Evolutionary conservation across 1,140 invertebrate species (phyloP), one percentile per base, ranked within the genome.

Genomic region (Nasonia longicornis): DNA sequence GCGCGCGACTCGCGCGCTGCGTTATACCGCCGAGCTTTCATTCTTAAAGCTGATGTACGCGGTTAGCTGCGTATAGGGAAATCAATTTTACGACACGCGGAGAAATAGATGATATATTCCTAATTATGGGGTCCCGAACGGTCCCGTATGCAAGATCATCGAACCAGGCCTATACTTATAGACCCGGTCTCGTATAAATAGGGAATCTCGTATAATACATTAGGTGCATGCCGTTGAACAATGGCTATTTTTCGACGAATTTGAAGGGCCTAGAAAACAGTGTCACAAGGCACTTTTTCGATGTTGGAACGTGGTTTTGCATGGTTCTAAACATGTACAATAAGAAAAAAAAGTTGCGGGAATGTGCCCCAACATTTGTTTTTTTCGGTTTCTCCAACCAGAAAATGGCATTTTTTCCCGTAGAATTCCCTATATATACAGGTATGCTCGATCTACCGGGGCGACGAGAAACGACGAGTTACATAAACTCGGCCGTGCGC

Each of bases 401-500:
- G 26, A 26, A 26, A 26, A 26, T 26, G 26, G 26, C 26, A 1
- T 26, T 26, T 26, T 26, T 26, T 26, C 26, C 26, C 26, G 1
- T 26, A 26, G 26, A 26, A 26, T 26, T 58, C 14, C 0, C 16
- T 0, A 3, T 0, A 16, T 26, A 26, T 26, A 26, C 26, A 6
- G 1, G 52, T 35, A 35, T 35, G 4, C 31, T 35, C 6, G 52
- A 58, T 58, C 16, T 58, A 58, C 52, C 16, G 3, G 20, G 16
- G 6, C 12, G 26, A 6, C 26, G 26, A 26, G 16, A 22, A 12
- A 8, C 8, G 64, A 29, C 2, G 38, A 29, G 66, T 78, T 70
- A 78, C 26, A 71, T 77, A 77, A 42, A 70, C 29, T 70, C 3
- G 6, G 10, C 26, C 20, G 16, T 4, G 77, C 22, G 42, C 76